A percentile compares a stretch with the other conserved stretches of the same genome.
Conservation (phyloP, 2,797 vertebrate genomes). For the Phrynocephalus vlangalii region DNA sequence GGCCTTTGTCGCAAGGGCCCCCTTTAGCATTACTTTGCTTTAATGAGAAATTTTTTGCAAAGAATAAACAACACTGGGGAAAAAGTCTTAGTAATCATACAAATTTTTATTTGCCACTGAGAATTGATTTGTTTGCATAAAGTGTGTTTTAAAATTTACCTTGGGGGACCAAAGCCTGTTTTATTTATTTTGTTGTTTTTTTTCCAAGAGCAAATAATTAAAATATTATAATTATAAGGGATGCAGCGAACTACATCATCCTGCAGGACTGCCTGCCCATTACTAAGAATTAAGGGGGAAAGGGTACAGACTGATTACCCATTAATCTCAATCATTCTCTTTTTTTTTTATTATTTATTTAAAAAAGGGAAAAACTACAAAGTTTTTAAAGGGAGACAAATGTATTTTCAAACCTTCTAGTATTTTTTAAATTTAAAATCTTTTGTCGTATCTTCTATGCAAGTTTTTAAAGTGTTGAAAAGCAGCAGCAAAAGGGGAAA, state of each 20-base stretch:
- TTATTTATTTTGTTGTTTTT: constrained; percentile 25
- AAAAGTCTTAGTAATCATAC: constrained; percentile 5
- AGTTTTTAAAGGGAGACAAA: constrained; percentile 73
- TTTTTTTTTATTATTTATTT: constrained; percentile 65
- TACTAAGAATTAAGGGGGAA: constrained; percentile 6
- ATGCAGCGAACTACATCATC: constrained; percentile 35
- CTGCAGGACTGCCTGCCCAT: constrained; percentile 32
- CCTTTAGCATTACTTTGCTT: no score
- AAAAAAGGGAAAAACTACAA: constrained; percentile 65
- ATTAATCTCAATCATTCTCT: constrained; percentile 57
- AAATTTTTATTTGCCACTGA: constrained; percentile 20
- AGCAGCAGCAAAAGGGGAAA: constrained; percentile 50
- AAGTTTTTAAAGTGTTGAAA: constrained; percentile 74
- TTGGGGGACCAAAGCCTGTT: constrained; percentile 10
- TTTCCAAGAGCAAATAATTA: constrained; percentile 42
- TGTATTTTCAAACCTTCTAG: constrained; percentile 66
- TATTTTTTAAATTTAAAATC: constrained; percentile 80
- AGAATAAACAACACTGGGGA: neutral
- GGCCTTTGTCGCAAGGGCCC: no score
- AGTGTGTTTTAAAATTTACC: constrained; percentile 29
- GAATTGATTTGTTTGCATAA: constrained; percentile 19
- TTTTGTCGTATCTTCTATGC: constrained; percentile 75
- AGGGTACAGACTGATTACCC: constrained; percentile 39
- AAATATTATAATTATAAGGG: constrained; percentile 20
- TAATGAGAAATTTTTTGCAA: no score